Evolutionary conservation across 1,140 invertebrate genomes (phyloP).

Genomic region (Saccostrea echinata): DNA sequence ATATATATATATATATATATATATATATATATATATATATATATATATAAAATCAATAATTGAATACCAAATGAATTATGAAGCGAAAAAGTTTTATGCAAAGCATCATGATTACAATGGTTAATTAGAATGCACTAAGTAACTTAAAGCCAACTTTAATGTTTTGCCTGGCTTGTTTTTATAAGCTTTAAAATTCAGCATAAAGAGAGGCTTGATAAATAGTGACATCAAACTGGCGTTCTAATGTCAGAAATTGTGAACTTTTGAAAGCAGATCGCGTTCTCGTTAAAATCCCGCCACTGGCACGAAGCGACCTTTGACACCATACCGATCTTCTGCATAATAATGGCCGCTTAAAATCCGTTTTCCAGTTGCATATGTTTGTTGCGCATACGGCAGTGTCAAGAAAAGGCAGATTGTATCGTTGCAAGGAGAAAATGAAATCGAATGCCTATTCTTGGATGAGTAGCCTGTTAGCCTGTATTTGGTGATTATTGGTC

Average conservation of each 20-base stretch:
- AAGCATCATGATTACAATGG: neutral
- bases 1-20: too few relatives aligned
- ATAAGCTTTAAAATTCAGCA: constrained; percentile 10
- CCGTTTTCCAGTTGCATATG: neutral
- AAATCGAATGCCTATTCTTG: neutral
- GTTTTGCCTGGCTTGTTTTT: neutral
- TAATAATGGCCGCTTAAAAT: constrained; percentile 12
- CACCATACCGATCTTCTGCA: constrained; percentile 16
- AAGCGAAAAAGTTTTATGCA: too few relatives aligned
- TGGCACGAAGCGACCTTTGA: constrained; percentile 15
- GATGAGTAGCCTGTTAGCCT: neutral
- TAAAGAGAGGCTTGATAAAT: constrained; percentile 21
- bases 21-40: too few relatives aligned
- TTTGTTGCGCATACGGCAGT: neutral
- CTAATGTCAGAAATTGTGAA: constrained; percentile 25
- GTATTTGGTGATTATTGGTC: neutral
- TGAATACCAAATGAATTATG: neutral
- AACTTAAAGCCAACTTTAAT: neutral
- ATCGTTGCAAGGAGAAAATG: neutral
- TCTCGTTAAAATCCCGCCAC: constrained; percentile 35
- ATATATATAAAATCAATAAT: neutral
- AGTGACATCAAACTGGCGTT: constrained; percentile 27
- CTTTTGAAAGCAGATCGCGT: constrained; percentile 38
- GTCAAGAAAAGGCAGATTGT: constrained; percentile 4
- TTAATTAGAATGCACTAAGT: constrained; percentile 20